A percentile compares a stretch with the other conserved stretches of the same genome.
These are phyloP conservation scores for Stichopus horrens DNA, from an alignment of 53 echinoderm and acorn worm genomes.

Conservation along the genomic window DNA sequence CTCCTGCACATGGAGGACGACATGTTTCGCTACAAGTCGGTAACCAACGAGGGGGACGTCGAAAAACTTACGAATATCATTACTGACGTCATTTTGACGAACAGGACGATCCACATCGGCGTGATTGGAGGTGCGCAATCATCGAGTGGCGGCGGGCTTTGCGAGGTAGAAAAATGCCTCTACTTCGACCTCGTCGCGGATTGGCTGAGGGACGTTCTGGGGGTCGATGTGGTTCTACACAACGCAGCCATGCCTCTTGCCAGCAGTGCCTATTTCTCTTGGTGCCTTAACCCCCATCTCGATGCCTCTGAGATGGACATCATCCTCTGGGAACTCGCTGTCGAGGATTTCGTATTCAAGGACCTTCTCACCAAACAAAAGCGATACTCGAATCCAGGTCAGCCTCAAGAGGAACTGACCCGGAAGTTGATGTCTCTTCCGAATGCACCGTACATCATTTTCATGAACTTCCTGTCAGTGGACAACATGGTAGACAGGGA, in stretches of 20 bases:
- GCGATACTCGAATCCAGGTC: slow-evolving; percentile 60
- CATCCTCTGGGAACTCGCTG: slow-evolving; percentile 72
- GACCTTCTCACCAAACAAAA: slow-evolving; percentile 45
- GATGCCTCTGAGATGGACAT: slow-evolving; percentile 71
- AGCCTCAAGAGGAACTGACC: slow-evolving; percentile 72
- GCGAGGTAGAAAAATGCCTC: slow-evolving; percentile 55
- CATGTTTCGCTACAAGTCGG: slow-evolving; percentile 72
- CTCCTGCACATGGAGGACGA: slow-evolving; percentile 57
- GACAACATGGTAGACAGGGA: slow-evolving; percentile 65
- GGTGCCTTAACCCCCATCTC: slow-evolving; percentile 75
- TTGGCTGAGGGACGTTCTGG: slow-evolving; percentile 65
- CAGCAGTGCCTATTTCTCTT: slow-evolving; percentile 74
- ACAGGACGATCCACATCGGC: slow-evolving; percentile 67
- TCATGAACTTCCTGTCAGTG: slow-evolving; percentile 71
- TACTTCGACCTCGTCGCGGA: slow-evolving; percentile 61
- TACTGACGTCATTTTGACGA: slow-evolving; percentile 70
- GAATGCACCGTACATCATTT: slow-evolving; percentile 65
- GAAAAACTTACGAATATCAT: slow-evolving; percentile 50
- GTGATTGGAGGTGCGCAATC: slow-evolving; percentile 65
- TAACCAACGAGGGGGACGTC: slow-evolving; percentile 60
- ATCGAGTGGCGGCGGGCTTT: slow-evolving; percentile 46
- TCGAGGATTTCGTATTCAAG: slow-evolving; percentile 65
- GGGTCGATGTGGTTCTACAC: slow-evolving; percentile 62
- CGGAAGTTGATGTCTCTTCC: slow-evolving; percentile 54
- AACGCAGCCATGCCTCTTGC: slow-evolving; percentile 62